Evolutionary conservation across 2,888 invertebrate species (phyloP).

Genomic region (Euplexia lucipara): DNA sequence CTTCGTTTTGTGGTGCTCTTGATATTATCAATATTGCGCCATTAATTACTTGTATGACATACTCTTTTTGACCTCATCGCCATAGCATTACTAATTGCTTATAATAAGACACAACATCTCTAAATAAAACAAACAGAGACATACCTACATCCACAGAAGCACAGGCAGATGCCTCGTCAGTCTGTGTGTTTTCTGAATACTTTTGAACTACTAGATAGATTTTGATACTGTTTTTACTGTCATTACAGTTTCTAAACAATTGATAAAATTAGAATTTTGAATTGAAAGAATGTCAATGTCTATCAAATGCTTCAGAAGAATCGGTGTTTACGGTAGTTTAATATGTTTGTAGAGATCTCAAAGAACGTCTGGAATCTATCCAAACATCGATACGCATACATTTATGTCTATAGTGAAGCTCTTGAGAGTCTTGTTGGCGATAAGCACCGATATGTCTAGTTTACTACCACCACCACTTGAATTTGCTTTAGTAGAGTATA

Average conservation of each 20-base stretch:
- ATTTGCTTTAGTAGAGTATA: not conserved
- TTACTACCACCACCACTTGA: too few species aligned
- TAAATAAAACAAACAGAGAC: not conserved
- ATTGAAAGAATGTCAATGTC: not conserved
- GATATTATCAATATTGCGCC: conserved; percentile 27
- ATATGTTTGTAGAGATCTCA: not conserved
- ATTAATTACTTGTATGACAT: conserved; percentile 23
- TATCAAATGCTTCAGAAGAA: conserved; percentile 28
- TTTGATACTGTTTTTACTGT: not conserved
- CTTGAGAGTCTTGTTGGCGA: conserved; percentile 11
- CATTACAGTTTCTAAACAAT: not conserved
- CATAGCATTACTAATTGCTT: conserved; percentile 38
- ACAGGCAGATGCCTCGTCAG: too few species aligned
- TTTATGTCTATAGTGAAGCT: conserved; percentile 8
- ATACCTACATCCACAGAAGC: too few species aligned
- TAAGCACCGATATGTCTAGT: conserved; percentile 21
- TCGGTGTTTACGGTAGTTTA: not conserved
- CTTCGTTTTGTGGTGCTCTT: conserved; percentile 11
- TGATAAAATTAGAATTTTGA: not conserved
- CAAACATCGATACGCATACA: not conserved
- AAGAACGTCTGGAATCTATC: conserved; percentile 6
- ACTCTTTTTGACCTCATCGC: conserved; percentile 34
- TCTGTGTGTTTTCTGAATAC: not conserved
- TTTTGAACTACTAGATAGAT: not conserved
- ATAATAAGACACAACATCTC: conserved; percentile 5